Evolutionary conservation across 2,888 invertebrate species (phyloP).

Genomic region (Agelastica alni): DNA sequence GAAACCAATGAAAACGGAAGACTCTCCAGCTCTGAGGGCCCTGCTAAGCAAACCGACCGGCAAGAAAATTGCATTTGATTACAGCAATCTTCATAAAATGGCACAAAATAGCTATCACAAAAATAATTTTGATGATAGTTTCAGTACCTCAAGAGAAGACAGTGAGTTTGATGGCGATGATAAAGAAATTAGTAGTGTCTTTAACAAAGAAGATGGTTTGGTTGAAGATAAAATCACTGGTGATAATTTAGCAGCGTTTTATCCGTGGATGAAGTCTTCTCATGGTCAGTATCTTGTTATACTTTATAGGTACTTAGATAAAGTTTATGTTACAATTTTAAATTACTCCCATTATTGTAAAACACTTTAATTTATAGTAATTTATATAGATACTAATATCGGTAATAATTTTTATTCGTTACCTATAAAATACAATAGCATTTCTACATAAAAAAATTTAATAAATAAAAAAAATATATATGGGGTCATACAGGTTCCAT

Average conservation of each 20-base stretch:
- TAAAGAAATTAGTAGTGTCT: constrained; percentile 55
- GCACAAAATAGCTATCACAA: constrained; percentile 35
- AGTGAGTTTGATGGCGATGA: constrained; percentile 53
- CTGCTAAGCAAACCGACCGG: constrained; percentile 56
- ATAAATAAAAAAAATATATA: too few species aligned
- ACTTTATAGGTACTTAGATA: too few species aligned
- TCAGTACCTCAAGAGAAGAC: constrained; percentile 53
- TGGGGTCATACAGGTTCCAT: too few species aligned
- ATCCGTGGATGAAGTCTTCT: constrained; percentile 66
- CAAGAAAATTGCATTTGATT: constrained; percentile 51
- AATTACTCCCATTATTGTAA: too few species aligned
- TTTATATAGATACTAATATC: too few species aligned
- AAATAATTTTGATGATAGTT: constrained; percentile 45
- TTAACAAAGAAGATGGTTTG: constrained; percentile 56
- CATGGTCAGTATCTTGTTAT: constrained; percentile 59
- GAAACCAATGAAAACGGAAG: constrained; percentile 43
- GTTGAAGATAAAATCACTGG: constrained; percentile 26
- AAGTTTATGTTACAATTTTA: too few species aligned
- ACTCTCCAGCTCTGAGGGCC: constrained; percentile 65
- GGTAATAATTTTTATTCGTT: too few species aligned
- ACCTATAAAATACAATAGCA: too few species aligned
- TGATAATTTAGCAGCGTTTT: constrained; percentile 41
- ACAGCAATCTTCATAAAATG: constrained; percentile 40
- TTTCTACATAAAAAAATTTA: too few species aligned
- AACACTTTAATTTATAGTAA: too few species aligned